Percentiles rank a stretch among this genome's conserved stretches.
Conservation (phyloP, 2,113 vertebrate species). For the Bettongia penicillata region DNA sequence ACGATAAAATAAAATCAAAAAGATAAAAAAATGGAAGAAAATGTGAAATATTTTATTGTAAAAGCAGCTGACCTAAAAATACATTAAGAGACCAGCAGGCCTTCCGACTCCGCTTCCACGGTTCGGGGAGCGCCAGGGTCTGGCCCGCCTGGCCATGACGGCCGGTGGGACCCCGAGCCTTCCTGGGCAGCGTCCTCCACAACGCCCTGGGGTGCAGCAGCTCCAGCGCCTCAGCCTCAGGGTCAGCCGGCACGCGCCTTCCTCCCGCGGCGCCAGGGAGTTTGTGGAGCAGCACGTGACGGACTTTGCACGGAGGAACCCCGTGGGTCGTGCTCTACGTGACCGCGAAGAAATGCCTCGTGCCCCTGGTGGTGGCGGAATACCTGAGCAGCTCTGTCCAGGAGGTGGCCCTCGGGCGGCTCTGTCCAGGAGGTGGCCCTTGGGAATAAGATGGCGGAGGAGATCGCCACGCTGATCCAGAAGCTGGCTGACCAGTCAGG, state of each 20-base stretch:
- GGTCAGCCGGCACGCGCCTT: conserved; percentile 88
- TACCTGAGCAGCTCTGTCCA: conserved; percentile 92
- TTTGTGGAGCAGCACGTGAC: conserved; percentile 92
- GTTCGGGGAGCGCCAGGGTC: rapidly evolving
- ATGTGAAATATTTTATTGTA: no score
- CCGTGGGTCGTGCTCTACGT: conserved; percentile 93
- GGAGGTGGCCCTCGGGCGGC: conserved; percentile 78
- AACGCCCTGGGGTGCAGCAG: conserved; percentile 95
- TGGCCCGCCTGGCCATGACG: conserved; percentile 84
- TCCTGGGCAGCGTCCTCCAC: conserved; percentile 90
- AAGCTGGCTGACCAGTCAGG: conserved; percentile 93
- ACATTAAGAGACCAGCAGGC: no score
- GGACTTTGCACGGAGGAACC: conserved; percentile 93
- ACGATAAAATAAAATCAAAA: no score
- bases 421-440: conserved; percentile 88
- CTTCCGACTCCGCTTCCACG: rapidly evolving
- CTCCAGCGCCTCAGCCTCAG: conserved; percentile 92
- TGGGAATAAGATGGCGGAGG: conserved; percentile 85
- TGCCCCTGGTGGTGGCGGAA: conserved; percentile 91
- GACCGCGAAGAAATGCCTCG: conserved; percentile 79
- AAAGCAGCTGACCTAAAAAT: no score
- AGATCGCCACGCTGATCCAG: conserved; percentile 88
- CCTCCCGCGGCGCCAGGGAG: conserved; percentile 91
- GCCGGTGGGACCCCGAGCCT: conserved; percentile 91
- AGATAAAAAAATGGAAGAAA: no score